These are phyloP conservation scores for Cyprinus carpio DNA, from an alignment of 2,113 vertebrate species.

Conservation along the genomic window DNA sequence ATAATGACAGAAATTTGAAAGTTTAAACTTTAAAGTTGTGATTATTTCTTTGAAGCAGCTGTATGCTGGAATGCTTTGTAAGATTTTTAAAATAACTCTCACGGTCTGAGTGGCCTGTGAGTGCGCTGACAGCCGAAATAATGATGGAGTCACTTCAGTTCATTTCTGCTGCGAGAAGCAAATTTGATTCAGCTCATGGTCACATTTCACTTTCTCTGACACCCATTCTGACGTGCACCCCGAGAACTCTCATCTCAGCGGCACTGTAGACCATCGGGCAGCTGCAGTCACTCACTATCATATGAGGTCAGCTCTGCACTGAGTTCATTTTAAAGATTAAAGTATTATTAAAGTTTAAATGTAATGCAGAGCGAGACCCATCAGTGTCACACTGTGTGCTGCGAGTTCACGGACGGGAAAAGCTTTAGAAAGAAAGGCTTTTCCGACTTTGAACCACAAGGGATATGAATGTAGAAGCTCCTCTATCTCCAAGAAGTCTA, in stretches of 20 bases:
- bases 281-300: slow-evolving; percentile 13
- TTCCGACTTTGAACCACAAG: slow-evolving; percentile 12
- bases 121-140: slow-evolving; percentile 43
- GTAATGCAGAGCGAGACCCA: slow-evolving; percentile 34
- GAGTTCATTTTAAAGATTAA: slow-evolving; percentile 56
- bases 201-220: slow-evolving; percentile 45
- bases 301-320: slow-evolving; percentile 39
- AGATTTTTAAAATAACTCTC: slow-evolving; percentile 30
- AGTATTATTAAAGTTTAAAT: slow-evolving; percentile 56
- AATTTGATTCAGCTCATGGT: slow-evolving; percentile 34
- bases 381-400: slow-evolving; percentile 38
- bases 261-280: slow-evolving; percentile 21
- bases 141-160: slow-evolving; percentile 41
- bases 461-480: slow-evolving; percentile 35
- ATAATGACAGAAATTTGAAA: not conserved
- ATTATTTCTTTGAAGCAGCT: slow-evolving; percentile 29
- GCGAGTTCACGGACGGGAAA: slow-evolving; percentile 18
- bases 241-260: not conserved
- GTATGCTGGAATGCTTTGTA: slow-evolving; percentile 32
- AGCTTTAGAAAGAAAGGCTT: slow-evolving; percentile 28
- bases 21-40: not conserved
- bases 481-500: not conserved
- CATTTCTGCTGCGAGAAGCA: slow-evolving; percentile 45
- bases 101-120: not conserved
- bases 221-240: slow-evolving; percentile 30